Base-by-base conservation (phyloP, 2,797 vertebrate genomes). In the Trichosurus vulpecula region DNA sequence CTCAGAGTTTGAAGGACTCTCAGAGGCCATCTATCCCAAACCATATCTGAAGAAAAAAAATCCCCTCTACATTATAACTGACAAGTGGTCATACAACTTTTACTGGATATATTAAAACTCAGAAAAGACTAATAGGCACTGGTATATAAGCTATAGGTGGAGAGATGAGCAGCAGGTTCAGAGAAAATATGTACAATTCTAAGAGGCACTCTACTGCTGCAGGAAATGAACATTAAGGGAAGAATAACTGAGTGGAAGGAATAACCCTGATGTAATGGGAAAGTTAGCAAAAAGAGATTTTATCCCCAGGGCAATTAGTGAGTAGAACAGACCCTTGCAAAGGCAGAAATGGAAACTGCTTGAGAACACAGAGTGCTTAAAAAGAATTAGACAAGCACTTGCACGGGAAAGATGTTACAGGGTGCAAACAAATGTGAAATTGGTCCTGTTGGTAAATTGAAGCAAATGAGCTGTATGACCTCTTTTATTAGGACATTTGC, bases 121-220 rank as follows among this genome's bases (percentile, higher is more conserved):
- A 94, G 22, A 91, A 93, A 92, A 35, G n/a, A 87, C 1, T 95
- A 94, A 91, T 91, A 96, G 96, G 56, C 54, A 29, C 35, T 30
- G 92, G 13, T 92, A 94, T 56, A 91, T 61, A 87, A 56, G 91
- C 41, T 91, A 30, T 31, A 87, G 92, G 93, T 74, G 93, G 90
- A 94, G 90, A 97, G 97, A 61, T 95, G 97, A 54, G 94, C 93
- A 93, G 95, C 31, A 30, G 51, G 81, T 94, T 92, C 53, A 90
- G 95, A 55, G 56, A 93, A 95, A 93, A 55, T 74, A 54, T 96
- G 6, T 27, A 41, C 1, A 22, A 52, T 14, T 14, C 95, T 90
- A 90, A 0, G 66, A 92, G 89, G 93, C 74, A 30, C 53, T 91
- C 3, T 22, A 58, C 95, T 87, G 90, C 91, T 95, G 51, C 66